Evolutionary conservation across 2,888 invertebrate genomes (phyloP).

Genomic region (Gortyna flavago): DNA sequence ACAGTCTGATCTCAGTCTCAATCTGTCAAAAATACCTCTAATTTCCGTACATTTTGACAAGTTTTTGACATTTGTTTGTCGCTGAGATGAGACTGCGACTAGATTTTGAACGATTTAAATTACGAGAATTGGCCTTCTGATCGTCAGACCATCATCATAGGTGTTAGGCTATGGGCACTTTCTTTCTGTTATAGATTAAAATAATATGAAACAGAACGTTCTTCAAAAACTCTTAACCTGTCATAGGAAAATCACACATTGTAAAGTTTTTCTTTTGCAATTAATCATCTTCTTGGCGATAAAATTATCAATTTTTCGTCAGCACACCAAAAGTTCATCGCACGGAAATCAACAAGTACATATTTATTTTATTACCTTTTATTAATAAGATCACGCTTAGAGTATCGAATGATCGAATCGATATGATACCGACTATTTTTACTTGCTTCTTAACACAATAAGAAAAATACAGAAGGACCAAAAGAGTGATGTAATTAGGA

Average conservation of each 20-base stretch:
- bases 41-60: too few relatives aligned
- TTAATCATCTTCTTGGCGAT: not conserved
- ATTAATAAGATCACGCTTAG: constrained; percentile 69
- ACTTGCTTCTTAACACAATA: constrained; percentile 12
- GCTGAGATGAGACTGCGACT: too few relatives aligned
- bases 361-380: constrained; percentile 61
- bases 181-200: not conserved
- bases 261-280: not conserved
- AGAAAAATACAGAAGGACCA: constrained; percentile 29
- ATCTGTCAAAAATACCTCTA: too few relatives aligned
- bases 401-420: constrained; percentile 65
- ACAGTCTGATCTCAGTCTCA: too few relatives aligned
- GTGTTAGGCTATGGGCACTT: not conserved
- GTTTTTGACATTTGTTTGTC: too few relatives aligned
- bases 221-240: not conserved
- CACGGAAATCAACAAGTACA: constrained; percentile 49
- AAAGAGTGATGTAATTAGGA: not conserved
- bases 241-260: not conserved
- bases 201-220: not conserved
- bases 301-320: not conserved
- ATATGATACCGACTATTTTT: constrained; percentile 49
- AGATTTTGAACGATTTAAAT: too few relatives aligned
- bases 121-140: too few relatives aligned
- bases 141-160: not conserved
- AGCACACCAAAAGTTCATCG: constrained; percentile 46